These are phyloP conservation scores for Saturnia japonica DNA, from an alignment of 2,888 invertebrate species.

Conservation along the genomic window DNA sequence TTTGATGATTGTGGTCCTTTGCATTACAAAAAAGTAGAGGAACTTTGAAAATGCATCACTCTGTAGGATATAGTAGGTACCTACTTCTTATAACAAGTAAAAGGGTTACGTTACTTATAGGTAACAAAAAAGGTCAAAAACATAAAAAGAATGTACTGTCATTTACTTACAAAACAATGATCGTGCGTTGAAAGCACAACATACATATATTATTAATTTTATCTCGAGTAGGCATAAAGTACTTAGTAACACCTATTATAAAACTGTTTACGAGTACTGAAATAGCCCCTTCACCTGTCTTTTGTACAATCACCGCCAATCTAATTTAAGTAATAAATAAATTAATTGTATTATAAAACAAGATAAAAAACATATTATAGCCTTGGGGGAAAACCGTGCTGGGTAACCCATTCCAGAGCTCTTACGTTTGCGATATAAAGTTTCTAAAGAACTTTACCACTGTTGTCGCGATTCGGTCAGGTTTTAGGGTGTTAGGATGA, in stretches of 20 bases:
- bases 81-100: background rate
- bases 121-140: background rate
- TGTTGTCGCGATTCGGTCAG: too few relatives aligned
- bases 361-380: too few relatives aligned
- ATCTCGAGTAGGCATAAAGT: background rate
- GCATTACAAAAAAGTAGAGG: background rate
- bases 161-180: constrained; percentile 7
- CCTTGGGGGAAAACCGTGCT: too few relatives aligned
- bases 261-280: constrained; percentile 16
- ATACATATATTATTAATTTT: too few relatives aligned
- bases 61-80: background rate
- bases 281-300: constrained; percentile 20
- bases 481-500: too few relatives aligned
- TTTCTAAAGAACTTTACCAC: too few relatives aligned
- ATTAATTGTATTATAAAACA: background rate
- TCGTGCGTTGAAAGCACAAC: background rate
- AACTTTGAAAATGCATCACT: background rate
- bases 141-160: background rate
- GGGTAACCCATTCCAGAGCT: too few relatives aligned
- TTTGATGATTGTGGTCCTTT: too few relatives aligned
- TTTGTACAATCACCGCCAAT: constrained; percentile 1
- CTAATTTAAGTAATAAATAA: background rate
- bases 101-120: too few relatives aligned
- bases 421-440: too few relatives aligned
- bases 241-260: constrained; percentile 18